These are phyloP conservation scores for Anastatus disparis DNA, from an alignment of 1,140 invertebrate species.

Conservation along the genomic window DNA sequence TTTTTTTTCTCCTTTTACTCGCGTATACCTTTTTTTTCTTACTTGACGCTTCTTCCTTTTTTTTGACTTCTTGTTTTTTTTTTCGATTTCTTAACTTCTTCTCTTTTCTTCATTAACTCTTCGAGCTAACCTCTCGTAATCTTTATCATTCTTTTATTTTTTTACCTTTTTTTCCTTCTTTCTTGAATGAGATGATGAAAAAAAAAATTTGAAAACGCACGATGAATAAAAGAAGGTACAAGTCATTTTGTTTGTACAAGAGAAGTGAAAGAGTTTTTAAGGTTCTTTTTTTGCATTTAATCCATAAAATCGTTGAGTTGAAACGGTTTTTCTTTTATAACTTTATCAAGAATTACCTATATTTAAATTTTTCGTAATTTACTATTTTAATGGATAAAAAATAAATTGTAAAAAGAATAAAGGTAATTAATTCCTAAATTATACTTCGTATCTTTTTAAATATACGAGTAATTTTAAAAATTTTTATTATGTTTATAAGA, in stretches of 20 bases:
- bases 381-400: too few relatives aligned
- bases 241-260: conserved; percentile 6
- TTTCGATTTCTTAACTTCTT: background rate
- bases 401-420: too few relatives aligned
- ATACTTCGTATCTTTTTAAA: too few relatives aligned
- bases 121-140: background rate
- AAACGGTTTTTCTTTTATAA: too few relatives aligned
- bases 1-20: conserved; percentile 1
- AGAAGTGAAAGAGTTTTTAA: background rate
- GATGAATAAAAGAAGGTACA: background rate
- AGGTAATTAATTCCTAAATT: too few relatives aligned
- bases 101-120: conserved; percentile 8
- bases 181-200: background rate
- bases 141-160: background rate
- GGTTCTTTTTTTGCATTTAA: background rate
- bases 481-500: too few relatives aligned
- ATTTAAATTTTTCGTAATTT: too few relatives aligned
- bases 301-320: background rate
- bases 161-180: background rate
- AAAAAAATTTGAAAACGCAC: background rate
- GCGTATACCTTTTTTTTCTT: conserved; percentile 1
- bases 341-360: too few relatives aligned
- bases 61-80: background rate
- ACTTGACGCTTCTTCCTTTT: background rate
- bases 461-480: too few relatives aligned